A percentile compares a stretch with the other conserved stretches of the same genome.
phyloP scores from a whole-genome alignment of 2,888 invertebrate species.

The Meliscaeva auricollis region DNA sequence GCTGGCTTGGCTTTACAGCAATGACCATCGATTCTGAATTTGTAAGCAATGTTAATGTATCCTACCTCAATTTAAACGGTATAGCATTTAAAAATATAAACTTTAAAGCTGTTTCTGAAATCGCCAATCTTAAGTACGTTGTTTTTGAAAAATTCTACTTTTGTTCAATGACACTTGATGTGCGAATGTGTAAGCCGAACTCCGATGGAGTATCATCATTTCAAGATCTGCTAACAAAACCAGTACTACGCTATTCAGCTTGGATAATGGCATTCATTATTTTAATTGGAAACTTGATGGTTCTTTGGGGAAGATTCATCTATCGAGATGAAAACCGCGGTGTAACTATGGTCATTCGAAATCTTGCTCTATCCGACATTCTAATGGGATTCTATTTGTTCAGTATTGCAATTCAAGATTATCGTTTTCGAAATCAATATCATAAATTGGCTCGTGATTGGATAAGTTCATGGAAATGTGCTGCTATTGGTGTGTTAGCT shows the following conservation, averaged over 20 bases:
- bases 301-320: constrained; percentile 87
- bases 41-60: constrained; percentile 80
- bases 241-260: constrained; percentile 86
- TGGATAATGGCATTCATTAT: constrained; percentile 88
- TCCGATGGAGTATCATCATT: constrained; percentile 88
- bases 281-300: constrained; percentile 87
- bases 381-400: constrained; percentile 89
- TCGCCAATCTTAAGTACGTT: constrained; percentile 85
- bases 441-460: constrained; percentile 86
- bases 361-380: constrained; percentile 88
- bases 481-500: constrained; percentile 86
- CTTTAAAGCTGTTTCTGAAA: constrained; percentile 84
- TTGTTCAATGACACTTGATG: constrained; percentile 86
- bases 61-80: constrained; percentile 85
- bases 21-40: constrained; percentile 79
- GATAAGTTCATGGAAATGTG: constrained; percentile 89
- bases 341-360: constrained; percentile 87
- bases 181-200: constrained; percentile 86
- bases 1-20: constrained; percentile 84
- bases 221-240: constrained; percentile 86
- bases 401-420: constrained; percentile 87
- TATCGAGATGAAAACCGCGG: constrained; percentile 87
- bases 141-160: constrained; percentile 87
- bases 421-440: constrained; percentile 86
- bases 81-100: constrained; percentile 85